Percentiles rank a stretch among this genome's conserved stretches.
Conservation (phyloP, 2,113 vertebrate genomes). For the Zosterops japonicus region DNA sequence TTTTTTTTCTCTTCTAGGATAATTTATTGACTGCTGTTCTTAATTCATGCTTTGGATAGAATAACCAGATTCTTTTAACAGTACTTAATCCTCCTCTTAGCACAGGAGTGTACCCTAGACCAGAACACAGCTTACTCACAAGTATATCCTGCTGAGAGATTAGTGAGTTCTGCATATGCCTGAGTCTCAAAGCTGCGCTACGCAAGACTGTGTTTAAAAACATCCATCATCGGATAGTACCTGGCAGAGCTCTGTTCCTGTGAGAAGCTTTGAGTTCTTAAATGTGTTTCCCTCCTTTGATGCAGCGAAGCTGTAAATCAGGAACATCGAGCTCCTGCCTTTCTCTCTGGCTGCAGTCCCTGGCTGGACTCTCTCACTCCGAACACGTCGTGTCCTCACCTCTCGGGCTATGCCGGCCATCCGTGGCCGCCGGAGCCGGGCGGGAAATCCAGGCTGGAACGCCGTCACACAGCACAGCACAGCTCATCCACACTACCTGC, state of each 20-base stretch:
- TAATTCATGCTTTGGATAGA: slow-evolving; percentile 42
- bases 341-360: not conserved
- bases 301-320: slow-evolving; percentile 29
- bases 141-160: slow-evolving; percentile 23
- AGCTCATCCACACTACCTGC: not conserved
- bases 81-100: slow-evolving; percentile 35
- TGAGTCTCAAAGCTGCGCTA: not conserved
- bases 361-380: not conserved
- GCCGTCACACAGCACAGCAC: fast-evolving
- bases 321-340: not conserved
- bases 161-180: slow-evolving; percentile 12
- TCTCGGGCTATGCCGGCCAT: not conserved
- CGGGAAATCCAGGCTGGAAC: not conserved
- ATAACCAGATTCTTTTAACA: slow-evolving; percentile 39
- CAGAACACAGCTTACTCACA: slow-evolving; percentile 27
- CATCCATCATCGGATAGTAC: slow-evolving; percentile 15
- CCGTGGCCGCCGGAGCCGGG: fast-evolving
- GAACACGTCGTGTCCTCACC: not conserved
- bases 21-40: not conserved
- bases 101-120: not conserved
- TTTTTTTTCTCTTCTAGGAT: not conserved
- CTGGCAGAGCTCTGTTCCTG: slow-evolving; percentile 13
- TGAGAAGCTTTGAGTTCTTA: not conserved
- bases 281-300: not conserved
- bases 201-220: not conserved